Base-by-base conservation (phyloP, 2,113 vertebrate genomes). In the Crotalus horridus region DNA sequence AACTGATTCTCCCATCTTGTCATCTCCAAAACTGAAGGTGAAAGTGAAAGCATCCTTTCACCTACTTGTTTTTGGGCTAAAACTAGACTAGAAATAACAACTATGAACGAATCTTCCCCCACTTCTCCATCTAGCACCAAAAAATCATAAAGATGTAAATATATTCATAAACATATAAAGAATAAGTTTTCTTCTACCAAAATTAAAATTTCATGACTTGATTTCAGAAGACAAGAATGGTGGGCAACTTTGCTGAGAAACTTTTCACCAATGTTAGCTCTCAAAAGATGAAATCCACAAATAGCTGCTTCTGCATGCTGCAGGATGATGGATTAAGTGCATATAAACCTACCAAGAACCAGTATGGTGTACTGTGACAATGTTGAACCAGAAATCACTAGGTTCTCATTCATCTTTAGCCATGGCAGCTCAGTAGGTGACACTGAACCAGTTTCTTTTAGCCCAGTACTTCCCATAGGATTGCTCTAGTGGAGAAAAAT, bases 21-120 rank as follows among this genome's bases (percentile, higher is more conserved):
- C 69, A 92, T 21, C 92, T 48, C 90, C 53, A 93, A 91, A 93
- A 59, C 59, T 43, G 89, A 69, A 11, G 1, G 24, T 81, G 69
- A 94, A 59, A 92, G 24, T 54, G 3, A 88, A 91, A 3, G 43
- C 39, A 85, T 90, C 7, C 26, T 91, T 55, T 89, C 58, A 85
- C 20, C 86, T 4, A 51, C 33, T n/a, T 23, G 11, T 33, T 56
- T 58, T 91, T n/a, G 64, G 93, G 61, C 69, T 10, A 58, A 0
- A 0, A 92, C 88, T 91, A 91, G 11, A 88, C 11, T 88, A 85
- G 12, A 92, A 23, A 58, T 26, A 29, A 33, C 26, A 89, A 6
- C 23, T 48, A 69, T 48, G 21, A 6, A 39, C 2, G 69, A 39
- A 74, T 74, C 5, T 74, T 13, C 64, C 29, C 12, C 29, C 64